Evolutionary conservation across 2,113 vertebrate genomes (phyloP).

Genomic region (Elephas maximus): DNA sequence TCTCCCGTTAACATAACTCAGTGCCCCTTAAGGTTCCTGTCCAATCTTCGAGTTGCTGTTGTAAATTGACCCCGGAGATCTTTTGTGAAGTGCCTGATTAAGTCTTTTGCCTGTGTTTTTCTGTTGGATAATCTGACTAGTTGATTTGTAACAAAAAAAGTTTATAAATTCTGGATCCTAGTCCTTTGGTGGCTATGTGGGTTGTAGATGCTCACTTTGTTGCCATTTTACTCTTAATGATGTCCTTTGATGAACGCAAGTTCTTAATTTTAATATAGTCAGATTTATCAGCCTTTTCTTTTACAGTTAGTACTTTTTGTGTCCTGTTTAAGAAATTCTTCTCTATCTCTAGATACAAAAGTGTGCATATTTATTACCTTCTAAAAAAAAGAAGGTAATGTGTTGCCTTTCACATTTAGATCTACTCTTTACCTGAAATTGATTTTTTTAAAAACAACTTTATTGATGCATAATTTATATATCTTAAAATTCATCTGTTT

Average conservation of each 20-base stretch:
- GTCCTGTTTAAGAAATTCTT: neutral
- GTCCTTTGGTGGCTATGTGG: neutral
- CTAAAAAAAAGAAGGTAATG: neutral
- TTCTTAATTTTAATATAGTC: neutral
- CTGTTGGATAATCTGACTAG: neutral
- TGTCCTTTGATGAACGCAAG: neutral
- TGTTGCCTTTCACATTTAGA: neutral
- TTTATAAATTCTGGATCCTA: neutral
- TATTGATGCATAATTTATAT: neutral
- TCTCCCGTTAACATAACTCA: too few relatives aligned
- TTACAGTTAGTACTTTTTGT: neutral
- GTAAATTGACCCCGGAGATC: too few relatives aligned
- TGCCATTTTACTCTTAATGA: neutral
- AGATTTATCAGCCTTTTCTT: neutral
- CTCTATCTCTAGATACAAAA: too few relatives aligned
- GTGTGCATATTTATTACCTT: neutral
- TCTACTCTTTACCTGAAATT: neutral
- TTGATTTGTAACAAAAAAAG: neutral
- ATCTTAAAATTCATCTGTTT: neutral
- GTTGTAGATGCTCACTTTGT: neutral
- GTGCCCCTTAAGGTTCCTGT: too few relatives aligned
- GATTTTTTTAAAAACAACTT: neutral
- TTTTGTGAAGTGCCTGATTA: neutral
- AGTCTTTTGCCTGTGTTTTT: neutral
- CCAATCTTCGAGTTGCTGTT: too few relatives aligned